Conservation (phyloP, 2,797 vertebrate species). For the Cheirogaleus major region DNA sequence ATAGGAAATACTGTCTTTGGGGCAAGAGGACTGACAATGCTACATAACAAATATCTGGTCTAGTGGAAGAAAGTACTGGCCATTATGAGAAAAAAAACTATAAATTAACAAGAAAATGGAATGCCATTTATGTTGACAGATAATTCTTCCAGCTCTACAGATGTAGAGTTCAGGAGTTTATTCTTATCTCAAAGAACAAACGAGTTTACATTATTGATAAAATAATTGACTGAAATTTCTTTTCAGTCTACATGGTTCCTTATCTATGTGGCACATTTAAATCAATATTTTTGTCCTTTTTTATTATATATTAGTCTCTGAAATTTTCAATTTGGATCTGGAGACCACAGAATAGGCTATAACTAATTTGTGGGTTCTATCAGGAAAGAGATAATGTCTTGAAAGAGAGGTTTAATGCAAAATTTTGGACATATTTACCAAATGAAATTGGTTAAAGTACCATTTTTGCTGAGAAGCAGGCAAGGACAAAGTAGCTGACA, state of each 20-base stretch:
- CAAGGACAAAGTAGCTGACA: background rate
- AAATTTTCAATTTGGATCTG: background rate
- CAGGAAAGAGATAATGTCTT: background rate
- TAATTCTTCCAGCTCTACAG: background rate
- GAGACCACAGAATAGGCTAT: background rate
- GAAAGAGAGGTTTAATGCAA: background rate
- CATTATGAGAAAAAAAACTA: background rate
- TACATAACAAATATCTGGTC: background rate
- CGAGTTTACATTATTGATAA: background rate
- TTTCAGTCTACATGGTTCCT: background rate
- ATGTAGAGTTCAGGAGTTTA: background rate
- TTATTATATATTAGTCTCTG: background rate
- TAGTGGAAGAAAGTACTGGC: no score
- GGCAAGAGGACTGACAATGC: background rate
- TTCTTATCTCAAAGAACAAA: background rate
- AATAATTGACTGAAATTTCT: background rate
- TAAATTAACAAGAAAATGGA: background rate
- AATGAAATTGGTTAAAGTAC: background rate
- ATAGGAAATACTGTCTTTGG: background rate
- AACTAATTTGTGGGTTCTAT: background rate
- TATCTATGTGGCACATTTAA: background rate
- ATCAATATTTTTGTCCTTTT: background rate
- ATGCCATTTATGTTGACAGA: background rate
- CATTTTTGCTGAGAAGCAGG: background rate
- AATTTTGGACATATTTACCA: background rate